Conservation (phyloP, 2,888 invertebrate species). For the Malacosoma neustria region DNA sequence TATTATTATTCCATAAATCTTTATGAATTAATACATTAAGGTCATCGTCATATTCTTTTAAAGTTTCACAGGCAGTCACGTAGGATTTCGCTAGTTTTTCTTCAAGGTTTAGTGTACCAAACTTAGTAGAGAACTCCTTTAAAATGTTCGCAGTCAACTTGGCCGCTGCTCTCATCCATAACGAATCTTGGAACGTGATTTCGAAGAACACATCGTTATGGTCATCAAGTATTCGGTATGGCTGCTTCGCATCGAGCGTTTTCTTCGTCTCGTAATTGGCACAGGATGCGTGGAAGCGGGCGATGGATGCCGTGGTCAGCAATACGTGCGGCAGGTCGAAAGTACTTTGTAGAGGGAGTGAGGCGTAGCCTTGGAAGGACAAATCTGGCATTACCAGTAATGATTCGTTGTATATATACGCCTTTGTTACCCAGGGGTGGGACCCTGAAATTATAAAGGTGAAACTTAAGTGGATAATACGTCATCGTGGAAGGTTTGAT, state of each 20-base stretch:
- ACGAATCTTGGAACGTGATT: constrained; percentile 31
- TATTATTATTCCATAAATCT: constrained; percentile 56
- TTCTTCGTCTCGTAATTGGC: constrained; percentile 38
- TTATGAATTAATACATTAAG: constrained; percentile 50
- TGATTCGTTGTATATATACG: constrained; percentile 35
- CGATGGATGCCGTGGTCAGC: constrained; percentile 28
- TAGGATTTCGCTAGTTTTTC: constrained; percentile 22
- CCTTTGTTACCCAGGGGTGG: constrained; percentile 37
- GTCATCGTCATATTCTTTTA: constrained; percentile 29
- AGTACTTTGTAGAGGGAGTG: constrained; percentile 20
- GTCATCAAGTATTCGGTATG: constrained; percentile 29
- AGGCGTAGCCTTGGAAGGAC: constrained; percentile 32
- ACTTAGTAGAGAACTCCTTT: constrained; percentile 33
- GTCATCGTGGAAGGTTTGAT: no score
- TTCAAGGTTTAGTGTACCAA: constrained; percentile 25
- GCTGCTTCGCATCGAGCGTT: constrained; percentile 9
- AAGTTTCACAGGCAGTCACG: constrained; percentile 31
- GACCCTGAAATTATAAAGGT: constrained; percentile 22
- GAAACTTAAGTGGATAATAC: no score
- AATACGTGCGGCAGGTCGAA: constrained; percentile 35
- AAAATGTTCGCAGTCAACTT: constrained; percentile 38
- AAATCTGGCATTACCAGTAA: constrained; percentile 54
- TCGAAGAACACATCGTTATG: constrained; percentile 30
- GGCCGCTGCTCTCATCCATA: constrained; percentile 38
- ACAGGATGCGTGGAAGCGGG: constrained; percentile 50